Evolutionary conservation across 2,113 vertebrate species (phyloP).

Genomic region (Rhipidura dahli): DNA sequence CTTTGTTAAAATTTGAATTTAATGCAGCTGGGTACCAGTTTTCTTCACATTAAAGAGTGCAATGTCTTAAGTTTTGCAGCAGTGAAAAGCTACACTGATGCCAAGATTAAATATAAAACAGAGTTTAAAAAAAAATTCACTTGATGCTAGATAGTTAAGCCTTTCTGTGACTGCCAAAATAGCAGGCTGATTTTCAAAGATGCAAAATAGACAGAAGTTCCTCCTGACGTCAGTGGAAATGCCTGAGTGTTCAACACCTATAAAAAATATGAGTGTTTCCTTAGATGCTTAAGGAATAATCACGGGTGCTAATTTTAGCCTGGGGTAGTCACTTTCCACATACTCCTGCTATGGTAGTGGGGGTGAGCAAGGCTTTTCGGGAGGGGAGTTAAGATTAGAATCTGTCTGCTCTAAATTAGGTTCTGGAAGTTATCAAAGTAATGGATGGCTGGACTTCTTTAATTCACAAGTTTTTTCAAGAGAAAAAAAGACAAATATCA

Average conservation of each 20-base stretch:
- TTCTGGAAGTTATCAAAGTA: not conserved
- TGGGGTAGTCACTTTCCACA: not conserved
- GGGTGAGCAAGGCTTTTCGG: not conserved
- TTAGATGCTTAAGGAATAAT: conserved; percentile 41
- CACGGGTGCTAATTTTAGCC: conserved; percentile 30
- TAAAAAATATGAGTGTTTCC: conserved; percentile 35
- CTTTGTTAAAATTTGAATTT: not conserved
- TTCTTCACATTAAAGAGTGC: not conserved
- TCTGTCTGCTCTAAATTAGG: not conserved
- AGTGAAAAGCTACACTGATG: not conserved
- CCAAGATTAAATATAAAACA: not conserved
- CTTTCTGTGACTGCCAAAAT: not conserved
- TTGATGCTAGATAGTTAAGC: not conserved
- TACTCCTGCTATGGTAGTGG: conserved; percentile 27
- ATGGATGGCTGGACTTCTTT: not conserved
- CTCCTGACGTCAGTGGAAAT: conserved; percentile 56
- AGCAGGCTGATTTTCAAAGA: conserved; percentile 29
- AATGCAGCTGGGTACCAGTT: not conserved
- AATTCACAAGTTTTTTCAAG: not conserved
- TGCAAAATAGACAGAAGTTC: conserved; percentile 31
- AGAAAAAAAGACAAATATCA: not conserved
- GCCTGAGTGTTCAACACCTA: conserved; percentile 39
- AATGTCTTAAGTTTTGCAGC: not conserved
- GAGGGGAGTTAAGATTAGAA: not conserved
- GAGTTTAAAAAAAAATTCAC: not conserved